Conservation (phyloP, 2,888 invertebrate genomes). For the Sphaerophoria taeniata region DNA sequence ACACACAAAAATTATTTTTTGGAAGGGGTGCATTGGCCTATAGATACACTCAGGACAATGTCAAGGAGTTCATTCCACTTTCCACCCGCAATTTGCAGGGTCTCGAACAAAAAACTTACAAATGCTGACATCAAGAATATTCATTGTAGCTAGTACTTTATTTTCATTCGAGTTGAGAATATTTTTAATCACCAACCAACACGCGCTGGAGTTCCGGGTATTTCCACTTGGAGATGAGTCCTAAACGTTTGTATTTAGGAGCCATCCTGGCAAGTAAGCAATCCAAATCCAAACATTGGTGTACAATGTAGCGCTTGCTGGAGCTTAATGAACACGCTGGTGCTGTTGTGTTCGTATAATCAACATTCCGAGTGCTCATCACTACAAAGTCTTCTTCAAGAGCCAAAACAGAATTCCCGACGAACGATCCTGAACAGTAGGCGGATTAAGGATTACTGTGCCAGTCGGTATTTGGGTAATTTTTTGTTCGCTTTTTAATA, state of each 20-base stretch:
- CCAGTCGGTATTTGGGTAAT: slow-evolving; percentile 51
- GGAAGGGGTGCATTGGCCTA: slow-evolving; percentile 31
- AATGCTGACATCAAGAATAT: slow-evolving; percentile 64
- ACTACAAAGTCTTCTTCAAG: slow-evolving; percentile 46
- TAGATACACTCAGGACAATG: slow-evolving; percentile 59
- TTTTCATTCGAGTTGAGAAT: slow-evolving; percentile 20
- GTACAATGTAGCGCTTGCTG: slow-evolving; percentile 26
- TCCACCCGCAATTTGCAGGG: slow-evolving; percentile 49
- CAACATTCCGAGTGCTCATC: slow-evolving; percentile 67
- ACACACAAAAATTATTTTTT: slow-evolving; percentile 2
- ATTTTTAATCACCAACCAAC: slow-evolving; percentile 45
- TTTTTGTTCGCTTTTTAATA: background rate
- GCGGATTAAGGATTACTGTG: slow-evolving; percentile 71
- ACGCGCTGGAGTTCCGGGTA: slow-evolving; percentile 11
- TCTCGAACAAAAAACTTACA: slow-evolving; percentile 22
- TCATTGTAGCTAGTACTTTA: slow-evolving; percentile 42
- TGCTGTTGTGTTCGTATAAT: slow-evolving; percentile 67
- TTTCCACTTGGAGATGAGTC: slow-evolving; percentile 43
- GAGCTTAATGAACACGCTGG: slow-evolving; percentile 64
- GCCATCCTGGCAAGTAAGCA: slow-evolving; percentile 62
- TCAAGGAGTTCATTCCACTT: slow-evolving; percentile 73
- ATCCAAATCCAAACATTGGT: slow-evolving; percentile 55
- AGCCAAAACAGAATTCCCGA: background rate
- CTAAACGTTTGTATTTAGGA: slow-evolving; percentile 55
- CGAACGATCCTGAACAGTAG: slow-evolving; percentile 23